These are phyloP conservation scores for Calameuta idolon DNA, from an alignment of 2,888 invertebrate genomes.

Conservation along the genomic window DNA sequence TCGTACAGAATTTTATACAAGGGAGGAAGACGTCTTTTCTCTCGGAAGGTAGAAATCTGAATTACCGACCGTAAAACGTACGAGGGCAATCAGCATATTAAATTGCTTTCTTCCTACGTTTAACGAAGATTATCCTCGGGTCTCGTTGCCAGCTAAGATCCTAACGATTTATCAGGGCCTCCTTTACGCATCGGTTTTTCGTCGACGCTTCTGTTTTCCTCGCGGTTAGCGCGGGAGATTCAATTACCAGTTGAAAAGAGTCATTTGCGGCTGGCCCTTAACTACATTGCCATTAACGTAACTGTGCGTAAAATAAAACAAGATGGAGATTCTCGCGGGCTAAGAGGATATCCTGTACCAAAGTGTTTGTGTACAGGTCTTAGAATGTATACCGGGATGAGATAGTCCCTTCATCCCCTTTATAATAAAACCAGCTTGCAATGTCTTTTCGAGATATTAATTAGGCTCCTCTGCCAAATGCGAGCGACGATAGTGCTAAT, in stretches of 20 bases:
- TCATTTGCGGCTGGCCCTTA: background rate
- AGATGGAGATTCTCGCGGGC: background rate
- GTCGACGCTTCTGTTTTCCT: background rate
- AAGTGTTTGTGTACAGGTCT: background rate
- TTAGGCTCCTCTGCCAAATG: background rate
- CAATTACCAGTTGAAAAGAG: background rate
- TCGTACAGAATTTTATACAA: background rate
- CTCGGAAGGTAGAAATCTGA: background rate
- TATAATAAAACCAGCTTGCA: background rate
- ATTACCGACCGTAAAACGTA: background rate
- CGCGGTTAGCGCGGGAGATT: background rate
- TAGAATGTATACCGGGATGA: background rate
- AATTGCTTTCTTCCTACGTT: background rate
- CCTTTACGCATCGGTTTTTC: background rate
- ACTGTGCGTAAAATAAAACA: background rate
- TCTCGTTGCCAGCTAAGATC: background rate
- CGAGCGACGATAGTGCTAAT: background rate
- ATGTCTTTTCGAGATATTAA: conserved; percentile 7
- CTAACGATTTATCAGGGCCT: background rate
- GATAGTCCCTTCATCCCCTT: background rate
- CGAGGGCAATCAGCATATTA: conserved; percentile 1
- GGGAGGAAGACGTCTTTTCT: background rate
- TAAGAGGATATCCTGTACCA: background rate
- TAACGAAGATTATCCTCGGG: background rate
- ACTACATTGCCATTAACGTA: background rate